Evolutionary conservation across 2,888 invertebrate genomes (phyloP), one percentile per base, ranked within the genome.

Genomic region (Xestia rhomboidea): DNA sequence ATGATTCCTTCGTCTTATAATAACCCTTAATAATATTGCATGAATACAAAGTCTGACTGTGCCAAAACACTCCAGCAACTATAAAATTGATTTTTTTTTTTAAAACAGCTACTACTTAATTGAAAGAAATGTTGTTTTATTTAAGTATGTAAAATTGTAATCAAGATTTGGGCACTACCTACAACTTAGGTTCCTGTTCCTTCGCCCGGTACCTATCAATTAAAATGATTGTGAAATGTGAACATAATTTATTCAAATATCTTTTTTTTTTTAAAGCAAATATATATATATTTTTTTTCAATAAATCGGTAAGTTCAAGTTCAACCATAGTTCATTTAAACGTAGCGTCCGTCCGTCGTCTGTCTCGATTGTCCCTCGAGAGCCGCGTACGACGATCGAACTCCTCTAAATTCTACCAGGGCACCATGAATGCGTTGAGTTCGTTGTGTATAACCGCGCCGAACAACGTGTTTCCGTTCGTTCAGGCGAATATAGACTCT

Each of bases 351-450:
- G 24, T 21, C 2, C 41, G 24, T 60, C 15, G 46, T 66, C 51
- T 44, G 38, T 72, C 57, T 80, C 44, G 44, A 81, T 66, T 21
- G 44, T 72, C 27, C 34, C 79, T 77, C 72, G 68, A 82, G 86
- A 87, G 87, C 34, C 34, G 34, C 85, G 82, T 84, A 71, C 84
- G 86, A 82, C 89, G 88, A 90, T 91, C 90, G 91, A 84, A 81
- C 85, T 88, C 89, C 84, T 74, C 89, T 91, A 92, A 92, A 91
- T 90, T 90, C 87, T 93, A 94, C 94, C 88, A 93, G 92, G 93
- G 82, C 74, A 87, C 77, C 92, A 93, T 87, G 89, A 83, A 72
- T 34, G 54, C 54, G 67, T 46, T 57, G 60, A 85, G 77, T 72
- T 54, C 7, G 27, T 62, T 62, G 34, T 57, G 57, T 68, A 15